These are phyloP conservation scores for Patella ulyssiponensis DNA, from an alignment of 2,888 invertebrate genomes.

Conservation along the genomic window DNA sequence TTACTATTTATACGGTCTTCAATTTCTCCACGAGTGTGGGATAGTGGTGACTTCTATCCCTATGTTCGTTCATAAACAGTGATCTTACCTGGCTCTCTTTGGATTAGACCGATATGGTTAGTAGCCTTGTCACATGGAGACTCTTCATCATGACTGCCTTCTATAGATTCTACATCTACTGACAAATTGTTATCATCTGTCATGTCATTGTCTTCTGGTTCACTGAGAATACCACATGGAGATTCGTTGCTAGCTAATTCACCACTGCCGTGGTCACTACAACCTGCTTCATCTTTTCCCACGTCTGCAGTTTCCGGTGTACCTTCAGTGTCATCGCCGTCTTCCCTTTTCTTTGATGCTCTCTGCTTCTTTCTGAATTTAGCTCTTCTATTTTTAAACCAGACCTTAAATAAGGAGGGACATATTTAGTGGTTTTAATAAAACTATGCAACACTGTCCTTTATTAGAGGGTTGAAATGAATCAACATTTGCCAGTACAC, in stretches of 20 bases:
- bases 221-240: slow-evolving; percentile 1
- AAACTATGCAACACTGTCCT: too few relatives aligned
- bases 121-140: not conserved
- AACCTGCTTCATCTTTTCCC: slow-evolving; percentile 28
- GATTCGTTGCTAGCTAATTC: not conserved
- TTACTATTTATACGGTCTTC: too few relatives aligned
- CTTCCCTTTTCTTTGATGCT: slow-evolving; percentile 38
- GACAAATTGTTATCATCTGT: slow-evolving; percentile 31
- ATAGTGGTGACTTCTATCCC: too few relatives aligned
- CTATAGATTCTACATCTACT: slow-evolving; percentile 38
- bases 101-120: too few relatives aligned
- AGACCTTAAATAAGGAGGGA: slow-evolving; percentile 80
- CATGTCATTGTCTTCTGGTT: slow-evolving; percentile 26
- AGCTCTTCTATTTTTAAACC: slow-evolving; percentile 98
- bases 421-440: too few relatives aligned
- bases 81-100: too few relatives aligned
- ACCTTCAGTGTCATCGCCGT: slow-evolving; percentile 3
- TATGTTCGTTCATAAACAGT: too few relatives aligned
- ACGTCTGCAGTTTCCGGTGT: slow-evolving; percentile 5
- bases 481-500: too few relatives aligned
- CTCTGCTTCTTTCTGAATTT: slow-evolving; percentile 95
- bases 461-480: too few relatives aligned
- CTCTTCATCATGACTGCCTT: slow-evolving; percentile 9
- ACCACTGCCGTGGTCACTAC: slow-evolving; percentile 14
- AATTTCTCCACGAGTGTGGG: too few relatives aligned